Base-by-base conservation (phyloP, 2,113 vertebrate genomes). In the Microcebus tavaratra region DNA sequence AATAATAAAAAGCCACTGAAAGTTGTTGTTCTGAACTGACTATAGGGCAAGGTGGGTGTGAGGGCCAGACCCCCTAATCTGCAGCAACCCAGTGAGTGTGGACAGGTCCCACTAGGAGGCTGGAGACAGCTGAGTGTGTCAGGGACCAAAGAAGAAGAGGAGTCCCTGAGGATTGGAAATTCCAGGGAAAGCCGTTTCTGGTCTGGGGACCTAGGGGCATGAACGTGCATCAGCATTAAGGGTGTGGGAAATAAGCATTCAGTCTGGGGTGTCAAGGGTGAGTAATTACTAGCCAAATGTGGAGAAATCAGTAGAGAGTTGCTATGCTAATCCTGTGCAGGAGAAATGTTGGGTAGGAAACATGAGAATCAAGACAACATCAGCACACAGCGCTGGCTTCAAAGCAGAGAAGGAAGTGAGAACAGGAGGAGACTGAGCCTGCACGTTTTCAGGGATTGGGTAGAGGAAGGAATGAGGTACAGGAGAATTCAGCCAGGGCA, bases 341-440 rank as follows among this genome's bases (percentile, higher is more conserved):
- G 23, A 55, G 42, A 65, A 36, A 21, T 34, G 25, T 21, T 13
- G 5, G 21, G 72, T 36, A n/a, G 34, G 36, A 85, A 31, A 36
- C 12, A 0, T 0, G 11, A 15, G 2, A 8, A 1, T 2, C 11
- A 27, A 25, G 65, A 76, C 8, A 2, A 20, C 39, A 29, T 27
- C 61, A 84, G 53, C 57, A 50, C 17, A 9, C 5, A 2, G 0
- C 25, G 7, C 50, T 45, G 20, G 34, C 57, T 27, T 55, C 45
- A 42, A 59, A 70, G 27, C 55, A 73, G 23, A 42, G 72, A 65
- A 34, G 9, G 3, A 34, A 4, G 13, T 61, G 55, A 53, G 48
- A 59, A 34, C 8, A 10, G 27, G 31, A 65, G 25, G 11, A 83
- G 36, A 68, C 50, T 36, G 42, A 31, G 65, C 39, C 2, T 18